Evolutionary conservation across 2,113 vertebrate species (phyloP).

Genomic region (Xiphophorus couchianus): DNA sequence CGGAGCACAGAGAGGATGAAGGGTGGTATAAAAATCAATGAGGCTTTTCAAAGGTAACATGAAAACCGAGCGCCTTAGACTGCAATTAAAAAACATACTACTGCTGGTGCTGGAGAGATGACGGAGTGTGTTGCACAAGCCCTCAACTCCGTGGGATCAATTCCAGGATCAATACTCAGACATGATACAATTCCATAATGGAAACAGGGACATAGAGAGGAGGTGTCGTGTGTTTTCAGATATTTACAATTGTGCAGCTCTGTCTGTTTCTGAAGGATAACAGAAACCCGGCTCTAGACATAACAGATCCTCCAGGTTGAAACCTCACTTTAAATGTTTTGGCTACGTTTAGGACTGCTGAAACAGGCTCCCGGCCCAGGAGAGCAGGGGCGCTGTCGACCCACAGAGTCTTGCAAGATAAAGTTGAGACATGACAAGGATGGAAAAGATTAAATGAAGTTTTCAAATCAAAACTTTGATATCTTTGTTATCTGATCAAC

Average conservation of each 20-base stretch:
- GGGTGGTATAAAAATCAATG: conserved; percentile 76
- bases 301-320: conserved; percentile 46
- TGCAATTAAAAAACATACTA: conserved; percentile 73
- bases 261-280: conserved; percentile 24
- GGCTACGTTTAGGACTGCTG: conserved; percentile 7
- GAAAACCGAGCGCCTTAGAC: conserved; percentile 69
- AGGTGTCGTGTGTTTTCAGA: conserved; percentile 53
- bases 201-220: conserved; percentile 47
- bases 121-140: conserved; percentile 65
- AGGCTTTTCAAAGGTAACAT: conserved; percentile 77
- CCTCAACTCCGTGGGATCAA: conserved; percentile 71
- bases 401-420: neutral
- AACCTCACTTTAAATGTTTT: conserved; percentile 36
- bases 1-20: conserved; percentile 66
- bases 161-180: conserved; percentile 67
- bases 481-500: neutral
- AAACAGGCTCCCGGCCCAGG: neutral
- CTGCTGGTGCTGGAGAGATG: conserved; percentile 61
- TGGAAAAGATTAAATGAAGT: neutral
- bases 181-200: conserved; percentile 71
- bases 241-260: conserved; percentile 53
- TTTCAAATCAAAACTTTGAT: neutral
- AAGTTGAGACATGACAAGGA: neutral
- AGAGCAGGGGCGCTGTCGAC: no score
- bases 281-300: conserved; percentile 24